Conservation (phyloP, 2,888 invertebrate species). For the Rhamnusium bicolor region DNA sequence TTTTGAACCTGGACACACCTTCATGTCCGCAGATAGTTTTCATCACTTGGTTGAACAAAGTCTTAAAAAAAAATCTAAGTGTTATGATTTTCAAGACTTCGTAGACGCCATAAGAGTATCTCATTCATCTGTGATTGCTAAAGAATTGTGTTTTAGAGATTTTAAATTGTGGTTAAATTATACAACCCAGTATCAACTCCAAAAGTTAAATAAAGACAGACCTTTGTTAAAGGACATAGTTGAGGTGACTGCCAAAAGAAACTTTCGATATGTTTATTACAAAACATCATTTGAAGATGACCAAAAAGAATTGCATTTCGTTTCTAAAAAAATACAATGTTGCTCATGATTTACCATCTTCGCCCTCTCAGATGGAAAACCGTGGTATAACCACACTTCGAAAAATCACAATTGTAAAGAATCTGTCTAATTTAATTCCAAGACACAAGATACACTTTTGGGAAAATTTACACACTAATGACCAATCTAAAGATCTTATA, state of each 20-base stretch:
- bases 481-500: background rate
- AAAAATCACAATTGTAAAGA: background rate
- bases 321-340: background rate
- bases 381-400: background rate
- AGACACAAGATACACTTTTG: background rate
- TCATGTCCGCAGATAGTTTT: background rate
- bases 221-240: background rate
- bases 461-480: background rate
- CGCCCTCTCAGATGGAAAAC: background rate
- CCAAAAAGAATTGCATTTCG: background rate
- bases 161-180: background rate
- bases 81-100: no score
- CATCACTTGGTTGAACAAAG: background rate
- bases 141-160: background rate
- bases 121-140: background rate
- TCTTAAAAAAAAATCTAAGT: background rate
- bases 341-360: background rate
- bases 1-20: background rate
- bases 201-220: background rate
- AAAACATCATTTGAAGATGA: background rate
- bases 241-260: background rate
- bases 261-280: background rate
- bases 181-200: background rate
- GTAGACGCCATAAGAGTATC: background rate
- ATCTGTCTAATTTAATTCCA: background rate